These are phyloP conservation scores for Acridotheres tristis DNA, from an alignment of 2,797 vertebrate genomes.

Conservation along the genomic window DNA sequence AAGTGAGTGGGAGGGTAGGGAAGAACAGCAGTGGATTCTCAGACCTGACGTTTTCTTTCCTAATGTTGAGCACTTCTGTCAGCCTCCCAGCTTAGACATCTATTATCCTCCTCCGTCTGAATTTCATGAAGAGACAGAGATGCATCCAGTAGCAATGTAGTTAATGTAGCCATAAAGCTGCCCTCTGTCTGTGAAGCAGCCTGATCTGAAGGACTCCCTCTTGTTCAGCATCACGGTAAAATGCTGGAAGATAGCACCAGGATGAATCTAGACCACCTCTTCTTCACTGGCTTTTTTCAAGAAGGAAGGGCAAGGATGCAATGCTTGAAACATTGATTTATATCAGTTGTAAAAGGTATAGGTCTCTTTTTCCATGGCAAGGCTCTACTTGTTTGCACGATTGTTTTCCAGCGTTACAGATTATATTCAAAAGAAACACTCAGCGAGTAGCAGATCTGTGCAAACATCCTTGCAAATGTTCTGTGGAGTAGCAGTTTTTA, in stretches of 20 bases:
- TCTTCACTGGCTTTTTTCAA: neutral
- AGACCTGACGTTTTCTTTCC: neutral
- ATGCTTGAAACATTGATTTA: neutral
- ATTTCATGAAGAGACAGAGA: neutral
- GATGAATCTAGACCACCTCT: neutral
- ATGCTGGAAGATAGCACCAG: neutral
- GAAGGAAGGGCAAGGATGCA: neutral
- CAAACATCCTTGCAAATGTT: neutral
- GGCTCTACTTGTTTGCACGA: neutral
- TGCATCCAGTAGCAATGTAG: neutral
- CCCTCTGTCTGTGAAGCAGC: neutral
- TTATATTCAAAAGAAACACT: neutral
- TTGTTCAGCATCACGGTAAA: neutral
- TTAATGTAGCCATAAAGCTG: neutral
- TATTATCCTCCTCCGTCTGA: neutral
- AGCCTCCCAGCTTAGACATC: neutral
- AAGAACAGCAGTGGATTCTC: neutral
- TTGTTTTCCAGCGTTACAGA: neutral
- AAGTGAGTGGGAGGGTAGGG: fast-evolving
- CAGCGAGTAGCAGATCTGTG: neutral
- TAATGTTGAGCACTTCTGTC: neutral
- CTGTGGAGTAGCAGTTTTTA: neutral
- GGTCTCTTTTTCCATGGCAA: neutral
- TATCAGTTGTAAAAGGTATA: neutral
- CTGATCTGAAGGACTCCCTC: neutral